Evolutionary conservation across 1,140 invertebrate genomes (phyloP).

Genomic region (Leptinotarsa lineolata): DNA sequence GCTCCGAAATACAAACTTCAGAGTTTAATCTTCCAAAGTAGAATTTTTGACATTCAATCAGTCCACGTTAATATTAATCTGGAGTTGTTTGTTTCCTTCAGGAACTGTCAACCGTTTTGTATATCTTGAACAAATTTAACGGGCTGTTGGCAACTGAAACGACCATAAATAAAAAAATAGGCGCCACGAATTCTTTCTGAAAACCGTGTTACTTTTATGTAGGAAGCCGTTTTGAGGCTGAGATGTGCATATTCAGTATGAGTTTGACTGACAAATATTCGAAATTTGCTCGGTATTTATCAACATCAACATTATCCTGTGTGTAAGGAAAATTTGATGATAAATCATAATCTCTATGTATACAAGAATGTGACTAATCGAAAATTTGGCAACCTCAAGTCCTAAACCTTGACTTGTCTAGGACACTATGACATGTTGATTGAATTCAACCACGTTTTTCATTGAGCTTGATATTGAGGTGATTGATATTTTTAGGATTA

Average conservation of each 20-base stretch:
- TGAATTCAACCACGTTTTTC: no score
- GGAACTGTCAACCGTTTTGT: neutral
- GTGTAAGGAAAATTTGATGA: neutral
- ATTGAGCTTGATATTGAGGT: no score
- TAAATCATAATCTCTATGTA: neutral
- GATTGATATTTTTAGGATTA: neutral
- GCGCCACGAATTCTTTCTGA: neutral
- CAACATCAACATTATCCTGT: neutral
- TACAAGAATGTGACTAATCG: neutral
- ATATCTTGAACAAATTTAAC: neutral
- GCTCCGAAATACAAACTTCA: neutral
- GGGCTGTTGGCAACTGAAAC: constrained; percentile 13
- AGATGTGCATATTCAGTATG: neutral
- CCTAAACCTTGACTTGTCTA: neutral
- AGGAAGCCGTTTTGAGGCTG: neutral
- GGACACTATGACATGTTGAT: neutral
- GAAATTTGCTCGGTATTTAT: neutral
- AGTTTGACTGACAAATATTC: neutral
- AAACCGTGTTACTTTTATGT: neutral
- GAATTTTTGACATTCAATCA: neutral
- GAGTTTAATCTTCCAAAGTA: neutral
- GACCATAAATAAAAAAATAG: constrained; percentile 19
- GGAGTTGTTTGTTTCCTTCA: constrained; percentile 3
- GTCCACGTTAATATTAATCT: constrained; percentile 1
- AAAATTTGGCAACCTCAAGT: neutral